phyloP scores from a whole-genome alignment of 1,140 invertebrate species.

The Sminthurinus signatus region DNA sequence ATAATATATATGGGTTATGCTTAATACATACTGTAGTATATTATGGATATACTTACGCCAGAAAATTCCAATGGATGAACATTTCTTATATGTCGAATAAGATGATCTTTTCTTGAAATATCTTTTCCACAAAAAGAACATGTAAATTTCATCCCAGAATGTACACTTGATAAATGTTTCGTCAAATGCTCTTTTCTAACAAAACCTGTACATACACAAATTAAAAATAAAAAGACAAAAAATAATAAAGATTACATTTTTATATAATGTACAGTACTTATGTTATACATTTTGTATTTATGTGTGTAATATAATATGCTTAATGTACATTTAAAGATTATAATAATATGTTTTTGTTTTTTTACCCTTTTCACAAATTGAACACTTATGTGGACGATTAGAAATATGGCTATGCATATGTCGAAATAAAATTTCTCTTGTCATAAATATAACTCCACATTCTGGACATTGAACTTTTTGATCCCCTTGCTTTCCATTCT shows the following conservation, averaged over 20 bases:
- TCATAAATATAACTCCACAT: constrained; percentile 27
- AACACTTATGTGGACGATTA: constrained; percentile 32
- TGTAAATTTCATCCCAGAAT: constrained; percentile 37
- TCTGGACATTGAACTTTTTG: constrained; percentile 25
- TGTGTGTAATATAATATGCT: too few species aligned
- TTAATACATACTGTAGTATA: too few species aligned
- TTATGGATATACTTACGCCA: constrained; percentile 16
- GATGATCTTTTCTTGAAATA: constrained; percentile 36
- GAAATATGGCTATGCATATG: constrained; percentile 22
- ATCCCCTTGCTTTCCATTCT: constrained; percentile 24
- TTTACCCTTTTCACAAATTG: constrained; percentile 31
- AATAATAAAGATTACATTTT: too few species aligned
- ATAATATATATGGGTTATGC: too few species aligned
- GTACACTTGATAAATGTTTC: constrained; percentile 33
- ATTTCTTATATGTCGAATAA: constrained; percentile 38
- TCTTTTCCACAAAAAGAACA: constrained; percentile 40
- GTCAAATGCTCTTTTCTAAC: constrained; percentile 35
- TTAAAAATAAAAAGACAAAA: too few species aligned
- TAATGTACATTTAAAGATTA: too few species aligned
- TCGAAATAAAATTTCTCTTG: constrained; percentile 14
- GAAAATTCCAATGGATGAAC: constrained; percentile 27
- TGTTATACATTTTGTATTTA: too few species aligned
- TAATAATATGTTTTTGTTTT: too few species aligned
- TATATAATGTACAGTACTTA: too few species aligned
- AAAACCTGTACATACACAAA: too few species aligned